Base-by-base conservation (phyloP, 2,113 vertebrate genomes). In the Charadrius vociferus region DNA sequence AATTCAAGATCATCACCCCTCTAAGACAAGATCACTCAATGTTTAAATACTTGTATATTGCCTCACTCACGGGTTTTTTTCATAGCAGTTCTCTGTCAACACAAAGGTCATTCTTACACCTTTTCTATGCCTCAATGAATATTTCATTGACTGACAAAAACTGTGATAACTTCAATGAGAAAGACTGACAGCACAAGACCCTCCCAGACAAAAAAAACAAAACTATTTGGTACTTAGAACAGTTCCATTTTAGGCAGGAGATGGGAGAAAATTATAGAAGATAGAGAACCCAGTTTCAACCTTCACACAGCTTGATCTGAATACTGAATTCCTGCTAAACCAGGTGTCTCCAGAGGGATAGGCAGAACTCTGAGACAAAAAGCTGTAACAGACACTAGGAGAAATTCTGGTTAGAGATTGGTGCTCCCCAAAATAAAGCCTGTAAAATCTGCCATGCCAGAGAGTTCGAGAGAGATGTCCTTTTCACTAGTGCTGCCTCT, bases 391-490 rank as follows among this genome's bases (percentile, higher is more conserved):
- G 13, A 36, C 23, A 8, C 12, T 1, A 1, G 5, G 11, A 85
- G 29, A 63, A 90, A 39, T 39, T 43, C 8, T 52, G 15, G 7
- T 53, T 68, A 49, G 37, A 67, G 3, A 49, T 11, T 53, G 30
- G 21, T 39, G 7, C 2, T 63, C 4, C 13, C 10, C 8, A 34
- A 43, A 84, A 45, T 8, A 68, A 77, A 68, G 3, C 3, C 29
- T 50, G 4, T 43, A 39, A 88, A 16, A 7, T 16, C 3, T 71
- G 59, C 59, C 16, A 14, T 36, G 9, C 3, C 11, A 52, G 7
- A 43, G 9, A n/a, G 5, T 13, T 53, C 0, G 0, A 87, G 43
- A 72, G 10, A 43, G 2, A 47, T 1, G 1, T 36, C 9, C 18
- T 70, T 61, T 47, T 32, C 13, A 43, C 10, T 23, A 49, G 17